These are phyloP conservation scores for Zalophus californianus DNA, from an alignment of 2,797 vertebrate genomes.

Conservation along the genomic window DNA sequence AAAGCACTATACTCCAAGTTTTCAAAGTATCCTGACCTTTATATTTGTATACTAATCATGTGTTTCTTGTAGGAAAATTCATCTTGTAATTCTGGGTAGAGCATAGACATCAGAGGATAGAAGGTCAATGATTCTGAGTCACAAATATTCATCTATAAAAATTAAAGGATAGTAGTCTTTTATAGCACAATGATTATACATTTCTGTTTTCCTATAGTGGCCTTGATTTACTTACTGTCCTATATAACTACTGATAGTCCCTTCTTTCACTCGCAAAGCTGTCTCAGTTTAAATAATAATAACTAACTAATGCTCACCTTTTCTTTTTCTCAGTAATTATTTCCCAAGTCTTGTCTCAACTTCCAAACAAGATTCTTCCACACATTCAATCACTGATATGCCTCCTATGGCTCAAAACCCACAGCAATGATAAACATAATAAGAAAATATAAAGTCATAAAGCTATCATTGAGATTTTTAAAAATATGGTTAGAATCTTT, in stretches of 20 bases:
- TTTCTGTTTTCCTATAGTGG: background rate
- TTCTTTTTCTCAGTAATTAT: background rate
- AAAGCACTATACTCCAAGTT: background rate
- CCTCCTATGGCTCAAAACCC: background rate
- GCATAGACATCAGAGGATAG: background rate
- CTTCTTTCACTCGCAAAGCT: background rate
- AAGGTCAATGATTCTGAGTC: background rate
- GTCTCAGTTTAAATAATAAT: background rate
- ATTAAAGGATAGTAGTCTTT: background rate
- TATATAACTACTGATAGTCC: background rate
- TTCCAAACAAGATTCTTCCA: constrained; percentile 9
- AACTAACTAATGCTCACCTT: background rate
- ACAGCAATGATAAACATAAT: background rate
- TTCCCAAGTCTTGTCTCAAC: background rate
- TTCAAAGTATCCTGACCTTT: background rate
- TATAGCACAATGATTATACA: background rate
- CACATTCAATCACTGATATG: background rate
- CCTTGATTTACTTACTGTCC: background rate
- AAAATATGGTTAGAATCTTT: background rate
- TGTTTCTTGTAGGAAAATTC: background rate
- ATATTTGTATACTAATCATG: background rate
- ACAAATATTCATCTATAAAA: background rate
- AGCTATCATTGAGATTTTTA: background rate
- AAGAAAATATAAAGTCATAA: constrained; percentile 20
- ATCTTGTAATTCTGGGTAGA: background rate